Percentiles rank a stretch among this genome's conserved stretches.
These are phyloP conservation scores for Hippocampus kuda DNA, from an alignment of 2,797 vertebrate species.

Conservation along the genomic window DNA sequence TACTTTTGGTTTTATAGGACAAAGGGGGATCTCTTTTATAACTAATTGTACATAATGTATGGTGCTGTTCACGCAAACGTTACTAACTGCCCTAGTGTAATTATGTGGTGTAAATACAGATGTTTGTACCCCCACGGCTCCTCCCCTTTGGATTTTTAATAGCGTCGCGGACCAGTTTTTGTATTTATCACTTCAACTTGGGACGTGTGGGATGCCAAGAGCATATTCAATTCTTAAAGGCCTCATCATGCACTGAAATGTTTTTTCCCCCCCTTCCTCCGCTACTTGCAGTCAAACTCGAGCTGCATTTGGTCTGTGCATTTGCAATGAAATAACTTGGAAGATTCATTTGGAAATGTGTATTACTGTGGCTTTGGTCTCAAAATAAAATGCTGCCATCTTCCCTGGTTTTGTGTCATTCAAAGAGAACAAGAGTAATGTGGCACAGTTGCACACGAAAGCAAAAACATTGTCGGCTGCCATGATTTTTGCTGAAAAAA, in stretches of 20 bases:
- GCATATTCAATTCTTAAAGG: neutral
- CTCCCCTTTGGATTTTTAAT: slow-evolving; percentile 12
- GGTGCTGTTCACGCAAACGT: slow-evolving; percentile 27
- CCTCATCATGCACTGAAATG: neutral
- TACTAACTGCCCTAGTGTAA: slow-evolving; percentile 34
- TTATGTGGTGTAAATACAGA: neutral
- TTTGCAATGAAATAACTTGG: neutral
- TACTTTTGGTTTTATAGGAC: neutral
- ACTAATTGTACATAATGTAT: slow-evolving; percentile 57
- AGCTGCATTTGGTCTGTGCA: neutral
- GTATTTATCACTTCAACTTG: slow-evolving; percentile 26
- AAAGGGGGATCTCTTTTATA: slow-evolving; percentile 24
- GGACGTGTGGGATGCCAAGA: slow-evolving; percentile 18
- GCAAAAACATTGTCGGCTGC: too few relatives aligned
- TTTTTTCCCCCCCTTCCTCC: neutral
- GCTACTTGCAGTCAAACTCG: neutral
- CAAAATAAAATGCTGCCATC: slow-evolving; percentile 6
- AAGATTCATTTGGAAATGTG: neutral
- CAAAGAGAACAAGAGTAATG: neutral
- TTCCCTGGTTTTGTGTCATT: neutral
- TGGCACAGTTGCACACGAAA: too few relatives aligned
- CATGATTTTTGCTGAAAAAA: too few relatives aligned
- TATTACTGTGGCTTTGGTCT: neutral
- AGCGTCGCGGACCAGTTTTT: neutral
- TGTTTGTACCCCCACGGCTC: neutral